phyloP scores from a whole-genome alignment of 2,113 vertebrate genomes.

The Brevimyrus niger region DNA sequence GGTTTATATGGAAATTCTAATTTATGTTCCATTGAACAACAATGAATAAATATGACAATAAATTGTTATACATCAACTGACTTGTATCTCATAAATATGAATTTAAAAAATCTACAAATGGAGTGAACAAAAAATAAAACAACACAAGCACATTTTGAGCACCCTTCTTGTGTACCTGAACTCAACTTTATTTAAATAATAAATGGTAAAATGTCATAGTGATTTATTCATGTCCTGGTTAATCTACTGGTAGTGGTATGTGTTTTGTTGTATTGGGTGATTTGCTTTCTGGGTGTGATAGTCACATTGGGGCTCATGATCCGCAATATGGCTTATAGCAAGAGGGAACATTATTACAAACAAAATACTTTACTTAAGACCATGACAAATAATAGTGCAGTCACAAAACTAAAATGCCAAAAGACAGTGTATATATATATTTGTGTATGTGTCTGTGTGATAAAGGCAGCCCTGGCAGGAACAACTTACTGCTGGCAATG shows the following conservation, averaged over 20 bases:
- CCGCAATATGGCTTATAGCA: not conserved
- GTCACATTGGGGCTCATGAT: not conserved
- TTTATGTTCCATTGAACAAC: not conserved
- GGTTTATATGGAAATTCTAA: not conserved
- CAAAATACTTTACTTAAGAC: too few relatives aligned
- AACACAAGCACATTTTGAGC: slow-evolving; percentile 50
- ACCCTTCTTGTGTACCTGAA: slow-evolving; percentile 57
- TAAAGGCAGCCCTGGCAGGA: too few relatives aligned
- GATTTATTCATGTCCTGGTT: not conserved
- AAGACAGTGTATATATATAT: too few relatives aligned
- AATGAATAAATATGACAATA: not conserved
- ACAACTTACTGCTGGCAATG: too few relatives aligned
- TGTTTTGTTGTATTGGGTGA: not conserved
- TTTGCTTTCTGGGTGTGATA: not conserved
- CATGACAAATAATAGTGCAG: too few relatives aligned
- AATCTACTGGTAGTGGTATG: too few relatives aligned
- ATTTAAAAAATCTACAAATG: not conserved
- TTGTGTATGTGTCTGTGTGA: too few relatives aligned
- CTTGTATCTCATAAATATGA: not conserved
- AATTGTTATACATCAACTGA: not conserved
- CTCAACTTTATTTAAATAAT: slow-evolving; percentile 76
- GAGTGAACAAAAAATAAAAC: not conserved
- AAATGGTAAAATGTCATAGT: slow-evolving; percentile 51
- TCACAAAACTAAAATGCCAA: too few relatives aligned
- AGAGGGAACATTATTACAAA: not conserved